Evolutionary conservation across 2,888 invertebrate genomes (phyloP).

Genomic region (Drosophila affinis): DNA sequence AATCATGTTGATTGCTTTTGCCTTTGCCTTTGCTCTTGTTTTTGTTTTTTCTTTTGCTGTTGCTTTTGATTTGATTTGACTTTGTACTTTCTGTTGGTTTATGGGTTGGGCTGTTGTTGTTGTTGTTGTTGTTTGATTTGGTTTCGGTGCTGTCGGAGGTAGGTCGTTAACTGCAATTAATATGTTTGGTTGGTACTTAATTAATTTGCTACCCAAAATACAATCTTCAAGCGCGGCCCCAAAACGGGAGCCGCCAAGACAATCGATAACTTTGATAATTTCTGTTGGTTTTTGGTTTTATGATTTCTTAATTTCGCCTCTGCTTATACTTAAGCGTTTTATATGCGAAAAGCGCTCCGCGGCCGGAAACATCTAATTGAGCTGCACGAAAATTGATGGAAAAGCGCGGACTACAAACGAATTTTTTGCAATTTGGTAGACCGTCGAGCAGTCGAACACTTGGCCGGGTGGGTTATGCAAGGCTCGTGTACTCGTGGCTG

Average conservation of each 20-base stretch:
- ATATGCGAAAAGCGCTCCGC: conserved; percentile 44
- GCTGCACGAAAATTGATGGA: conserved; percentile 46
- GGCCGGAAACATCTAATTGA: conserved; percentile 62
- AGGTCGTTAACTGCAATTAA: conserved; percentile 76
- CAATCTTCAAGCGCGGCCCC: conserved; percentile 9
- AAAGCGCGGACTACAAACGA: conserved; percentile 52
- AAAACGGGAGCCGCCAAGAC: conserved; percentile 58
- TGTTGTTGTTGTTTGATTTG: conserved; percentile 18
- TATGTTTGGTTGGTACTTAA: conserved; percentile 61
- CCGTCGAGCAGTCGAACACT: conserved; percentile 16
- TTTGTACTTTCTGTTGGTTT: conserved; percentile 35
- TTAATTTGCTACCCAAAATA: conserved; percentile 60
- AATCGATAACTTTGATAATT: conserved; percentile 20
- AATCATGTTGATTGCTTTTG: conserved; percentile 25
- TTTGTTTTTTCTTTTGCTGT: conserved; percentile 4
- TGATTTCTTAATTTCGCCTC: conserved; percentile 32
- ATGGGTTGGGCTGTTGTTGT: neutral
- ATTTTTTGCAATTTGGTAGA: conserved; percentile 28
- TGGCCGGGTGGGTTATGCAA: conserved; percentile 44
- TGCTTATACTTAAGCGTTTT: conserved; percentile 17
- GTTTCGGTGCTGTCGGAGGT: conserved; percentile 59
- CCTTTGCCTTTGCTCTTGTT: conserved; percentile 7
- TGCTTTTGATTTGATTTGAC: conserved; percentile 30
- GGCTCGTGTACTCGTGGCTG: conserved; percentile 13
- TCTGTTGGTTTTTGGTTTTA: conserved; percentile 4